Percentiles rank a stretch among this genome's conserved stretches.
These are phyloP conservation scores for Anseranas semipalmata DNA, from an alignment of 2,113 vertebrate species.

Conservation along the genomic window DNA sequence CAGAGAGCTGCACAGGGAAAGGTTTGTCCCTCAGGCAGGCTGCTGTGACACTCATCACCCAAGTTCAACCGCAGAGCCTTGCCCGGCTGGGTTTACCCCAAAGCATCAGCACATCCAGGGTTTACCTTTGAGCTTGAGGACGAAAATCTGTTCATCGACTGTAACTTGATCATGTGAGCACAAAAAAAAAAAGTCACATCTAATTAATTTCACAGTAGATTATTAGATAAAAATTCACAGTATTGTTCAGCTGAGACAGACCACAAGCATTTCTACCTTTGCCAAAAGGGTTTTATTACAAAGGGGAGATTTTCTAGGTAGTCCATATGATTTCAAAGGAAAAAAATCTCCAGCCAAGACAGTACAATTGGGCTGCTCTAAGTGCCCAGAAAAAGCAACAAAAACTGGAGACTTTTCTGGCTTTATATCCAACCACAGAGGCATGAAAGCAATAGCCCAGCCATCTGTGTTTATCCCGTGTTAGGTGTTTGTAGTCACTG, in stretches of 20 bases:
- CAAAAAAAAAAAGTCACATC: neutral
- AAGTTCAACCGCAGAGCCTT: neutral
- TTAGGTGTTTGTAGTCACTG: neutral
- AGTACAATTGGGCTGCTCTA: neutral
- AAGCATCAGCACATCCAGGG: neutral
- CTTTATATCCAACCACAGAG: neutral
- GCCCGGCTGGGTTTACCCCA: neutral
- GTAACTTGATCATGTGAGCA: neutral
- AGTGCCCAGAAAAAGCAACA: neutral
- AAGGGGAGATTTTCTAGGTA: neutral
- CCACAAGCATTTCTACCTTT: neutral
- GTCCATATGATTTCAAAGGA: neutral
- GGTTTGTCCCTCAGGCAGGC: neutral
- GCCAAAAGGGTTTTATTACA: neutral
- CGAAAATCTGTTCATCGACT: neutral
- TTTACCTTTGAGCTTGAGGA: neutral
- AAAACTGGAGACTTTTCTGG: neutral
- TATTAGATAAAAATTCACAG: neutral
- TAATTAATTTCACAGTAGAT: neutral
- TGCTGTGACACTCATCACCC: neutral
- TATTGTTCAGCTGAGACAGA: neutral
- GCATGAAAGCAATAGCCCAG: neutral
- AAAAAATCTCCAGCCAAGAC: neutral
- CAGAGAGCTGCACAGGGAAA: neutral
- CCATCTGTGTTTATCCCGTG: neutral